These are phyloP conservation scores for Steinernema scapterisci DNA, from an alignment of 2,888 invertebrate genomes.

Conservation along the genomic window DNA sequence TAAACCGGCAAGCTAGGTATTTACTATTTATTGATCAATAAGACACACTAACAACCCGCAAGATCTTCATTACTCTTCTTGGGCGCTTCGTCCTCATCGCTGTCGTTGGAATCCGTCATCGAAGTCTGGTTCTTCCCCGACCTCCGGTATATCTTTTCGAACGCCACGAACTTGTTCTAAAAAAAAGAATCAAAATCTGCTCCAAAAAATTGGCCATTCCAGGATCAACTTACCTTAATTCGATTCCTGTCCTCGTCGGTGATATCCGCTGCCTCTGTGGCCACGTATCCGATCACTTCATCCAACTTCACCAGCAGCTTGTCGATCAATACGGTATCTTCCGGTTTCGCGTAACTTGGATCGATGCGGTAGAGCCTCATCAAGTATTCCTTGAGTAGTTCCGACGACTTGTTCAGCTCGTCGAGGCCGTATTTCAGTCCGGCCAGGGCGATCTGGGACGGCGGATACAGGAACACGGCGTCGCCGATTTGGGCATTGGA, in stretches of 20 bases:
- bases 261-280: neutral
- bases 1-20: too few relatives aligned
- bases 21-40: too few relatives aligned
- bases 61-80: too few relatives aligned
- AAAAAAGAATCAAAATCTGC: neutral
- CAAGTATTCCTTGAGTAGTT: neutral
- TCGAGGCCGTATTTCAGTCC: slow-evolving; percentile 59
- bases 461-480: slow-evolving; percentile 86
- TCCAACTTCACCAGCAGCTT: slow-evolving; percentile 14
- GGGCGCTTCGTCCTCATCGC: neutral
- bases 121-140: neutral
- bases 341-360: neutral
- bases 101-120: neutral
- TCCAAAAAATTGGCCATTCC: neutral
- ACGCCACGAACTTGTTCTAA: neutral
- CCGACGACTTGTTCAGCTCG: slow-evolving; percentile 43
- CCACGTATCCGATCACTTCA: slow-evolving; percentile 16
- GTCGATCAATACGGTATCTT: neutral
- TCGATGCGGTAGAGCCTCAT: neutral
- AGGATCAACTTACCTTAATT: neutral
- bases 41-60: too few relatives aligned
- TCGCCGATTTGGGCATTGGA: slow-evolving; percentile 85
- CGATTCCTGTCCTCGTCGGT: slow-evolving; percentile 15
- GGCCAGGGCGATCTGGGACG: slow-evolving; percentile 77
- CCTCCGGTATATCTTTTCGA: neutral